Base-by-base conservation (phyloP, 1,140 invertebrate genomes). In the Anastrepha ludens region DNA sequence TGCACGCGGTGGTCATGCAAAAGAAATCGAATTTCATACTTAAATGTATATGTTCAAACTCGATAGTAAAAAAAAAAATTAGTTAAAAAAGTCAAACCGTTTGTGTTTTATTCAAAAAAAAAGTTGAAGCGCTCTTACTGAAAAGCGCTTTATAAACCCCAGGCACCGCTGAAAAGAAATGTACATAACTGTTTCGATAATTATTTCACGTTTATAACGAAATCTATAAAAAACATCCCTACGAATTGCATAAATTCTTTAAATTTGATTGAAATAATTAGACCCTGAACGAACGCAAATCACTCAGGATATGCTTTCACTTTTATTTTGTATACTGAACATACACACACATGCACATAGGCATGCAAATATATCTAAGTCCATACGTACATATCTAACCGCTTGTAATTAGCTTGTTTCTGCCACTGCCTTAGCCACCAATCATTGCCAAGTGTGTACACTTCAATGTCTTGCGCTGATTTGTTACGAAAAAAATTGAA, bases 361-460 rank as follows among this genome's bases (percentile, higher is more conserved):
- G 41, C 39, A 74, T 47, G 2, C 11, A 55, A 55, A 55, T 74
- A 70, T 13, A 17, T n/a, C 13, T 70, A 15, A 7, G 50, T 55
- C 8, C 11, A 47, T 47, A 47, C 44, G 15, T 41, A 39, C 2
- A 44, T 7, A 15, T 47, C 41, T 44, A 44, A 47, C 67, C 67
- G 41, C 41, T 39, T 41, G 67, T 41, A 74, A 74, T 74, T 74
- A 74, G 41, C 41, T 81, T 58, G 50, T 81, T 81, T 47, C 55
- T 81, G 74, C 47, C 74, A n/a, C 74, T 81, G 74, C 74, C 74
- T 81, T 81, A 81, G 74, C 74, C 74, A 81, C 74, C 74, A 81
- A 81, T 81, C 74, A 81, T 81, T 81, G 74, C 74, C 74, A 81
- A 81, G 74, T 81, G 74, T 55, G 74, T 81, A 58, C 8, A 81